Base-by-base conservation (phyloP, 2,888 invertebrate genomes). In the Andrena praecox region DNA sequence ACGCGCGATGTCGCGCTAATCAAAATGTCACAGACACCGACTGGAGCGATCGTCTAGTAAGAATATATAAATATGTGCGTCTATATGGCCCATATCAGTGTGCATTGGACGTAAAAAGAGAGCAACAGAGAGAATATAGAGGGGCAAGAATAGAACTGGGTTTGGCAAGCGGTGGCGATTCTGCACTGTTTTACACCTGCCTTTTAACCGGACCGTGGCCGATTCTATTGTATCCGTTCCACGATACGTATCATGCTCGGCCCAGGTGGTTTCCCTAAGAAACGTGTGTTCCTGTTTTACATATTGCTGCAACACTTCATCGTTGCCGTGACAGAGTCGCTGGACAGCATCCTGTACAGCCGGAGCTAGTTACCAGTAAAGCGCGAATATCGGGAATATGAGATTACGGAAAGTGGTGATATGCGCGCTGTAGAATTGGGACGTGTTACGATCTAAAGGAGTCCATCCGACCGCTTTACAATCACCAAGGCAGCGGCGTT, bases 161-260 rank as follows among this genome's bases (percentile, higher is more conserved):
- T 85, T 85, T 85, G 79, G 79, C 78, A 82, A 85, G 85, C 76
- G 16, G 84, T 80, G 84, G 84, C 84, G 85, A 84, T 84, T 77
- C 84, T 80, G 75, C 80, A 74, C 79, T 76, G 80, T 84, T 84
- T 85, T 74, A 84, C 80, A 74, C 79, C 79, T 85, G 82, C 82
- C 82, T 85, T 78, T 79, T 75, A 74, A 82, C 79, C 85, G 80
- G 73, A 80, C 77, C 79, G 81, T 79, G 52, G 79, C 68, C 59
- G 74, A 85, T 83, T 69, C 76, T 83, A 78, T 80, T 80, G 75
- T 85, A 80, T 86, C 85, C 78, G 67, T 81, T 77, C 72, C 70
- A 85, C 59, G 79, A 82, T 85, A 85, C 80, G 75, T 85, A 82
- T 85, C 85, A 87, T 88, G 88, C 78, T 78, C 77, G 74, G 74